A percentile compares a stretch with the other conserved stretches of the same genome.
phyloP scores from a whole-genome alignment of 2,113 vertebrate genomes.

The Percopsis transmontana region DNA sequence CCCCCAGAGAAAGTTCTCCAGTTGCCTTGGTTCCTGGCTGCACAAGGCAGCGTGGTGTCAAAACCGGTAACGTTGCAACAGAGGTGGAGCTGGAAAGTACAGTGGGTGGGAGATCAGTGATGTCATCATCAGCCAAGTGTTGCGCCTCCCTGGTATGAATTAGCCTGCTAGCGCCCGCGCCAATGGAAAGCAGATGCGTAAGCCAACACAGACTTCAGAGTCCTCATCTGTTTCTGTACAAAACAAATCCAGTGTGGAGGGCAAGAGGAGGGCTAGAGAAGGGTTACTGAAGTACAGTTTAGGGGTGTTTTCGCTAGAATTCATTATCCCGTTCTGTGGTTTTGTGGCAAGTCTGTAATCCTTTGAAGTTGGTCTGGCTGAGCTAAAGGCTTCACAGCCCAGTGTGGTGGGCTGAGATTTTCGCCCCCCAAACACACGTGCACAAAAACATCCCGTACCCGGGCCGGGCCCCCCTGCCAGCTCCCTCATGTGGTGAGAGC shows the following conservation, averaged over 20 bases:
- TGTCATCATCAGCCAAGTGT: not conserved
- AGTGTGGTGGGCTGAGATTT: not conserved
- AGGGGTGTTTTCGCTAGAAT: slow-evolving; percentile 3
- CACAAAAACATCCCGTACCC: not conserved
- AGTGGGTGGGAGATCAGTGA: not conserved
- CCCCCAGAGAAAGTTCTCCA: not conserved
- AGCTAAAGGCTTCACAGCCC: not conserved
- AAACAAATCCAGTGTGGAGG: too few species aligned
- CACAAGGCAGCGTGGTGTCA: not conserved
- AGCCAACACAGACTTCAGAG: not conserved
- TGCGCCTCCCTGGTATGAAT: slow-evolving; percentile 4
- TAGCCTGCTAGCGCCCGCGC: not conserved
- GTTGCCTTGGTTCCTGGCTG: not conserved
- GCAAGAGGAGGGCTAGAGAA: not conserved
- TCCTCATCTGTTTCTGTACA: too few species aligned
- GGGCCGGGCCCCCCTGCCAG: slow-evolving; percentile 8
- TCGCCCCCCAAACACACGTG: not conserved
- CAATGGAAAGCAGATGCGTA: slow-evolving; percentile 21
- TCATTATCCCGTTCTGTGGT: not conserved
- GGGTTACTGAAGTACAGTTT: not conserved
- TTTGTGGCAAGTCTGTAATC: not conserved
- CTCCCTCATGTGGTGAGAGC: slow-evolving; percentile 27
- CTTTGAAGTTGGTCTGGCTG: not conserved
- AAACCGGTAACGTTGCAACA: too few species aligned
- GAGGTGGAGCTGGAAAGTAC: not conserved